Conservation (phyloP, 2,113 vertebrate species). For the Lepus europaeus region DNA sequence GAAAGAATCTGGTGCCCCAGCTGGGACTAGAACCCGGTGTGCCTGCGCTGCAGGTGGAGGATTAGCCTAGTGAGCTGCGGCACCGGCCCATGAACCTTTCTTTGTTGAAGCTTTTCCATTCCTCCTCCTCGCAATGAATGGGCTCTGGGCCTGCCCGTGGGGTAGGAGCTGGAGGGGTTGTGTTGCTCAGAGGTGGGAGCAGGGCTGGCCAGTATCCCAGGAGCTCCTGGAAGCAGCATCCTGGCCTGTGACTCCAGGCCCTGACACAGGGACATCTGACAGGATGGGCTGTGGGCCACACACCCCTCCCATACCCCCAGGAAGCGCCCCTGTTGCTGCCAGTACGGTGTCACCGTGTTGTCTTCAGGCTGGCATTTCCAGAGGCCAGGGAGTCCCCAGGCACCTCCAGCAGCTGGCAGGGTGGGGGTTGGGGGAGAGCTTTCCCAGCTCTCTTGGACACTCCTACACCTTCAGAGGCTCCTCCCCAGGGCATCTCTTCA, state of each 20-base stretch:
- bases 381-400: not conserved
- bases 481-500: not conserved
- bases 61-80: too few species aligned
- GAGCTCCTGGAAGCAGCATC: not conserved
- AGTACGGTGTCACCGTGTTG: constrained; percentile 55
- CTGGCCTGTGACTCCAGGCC: not conserved
- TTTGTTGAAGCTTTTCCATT: not conserved
- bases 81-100: not conserved
- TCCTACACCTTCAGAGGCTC: not conserved
- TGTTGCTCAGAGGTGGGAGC: not conserved
- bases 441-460: not conserved
- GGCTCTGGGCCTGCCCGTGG: not conserved
- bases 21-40: too few species aligned
- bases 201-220: not conserved
- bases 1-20: too few species aligned
- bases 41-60: too few species aligned
- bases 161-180: not conserved
- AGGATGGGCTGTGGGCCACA: not conserved
- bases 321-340: not conserved
- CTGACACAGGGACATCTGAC: fast-evolving
- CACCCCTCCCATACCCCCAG: not conserved
- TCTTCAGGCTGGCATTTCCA: constrained; percentile 39
- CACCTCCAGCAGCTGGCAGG: not conserved
- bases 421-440: not conserved
- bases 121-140: not conserved